Evolutionary conservation across 2,113 vertebrate genomes (phyloP).

Genomic region (Myrmecobius fasciatus): DNA sequence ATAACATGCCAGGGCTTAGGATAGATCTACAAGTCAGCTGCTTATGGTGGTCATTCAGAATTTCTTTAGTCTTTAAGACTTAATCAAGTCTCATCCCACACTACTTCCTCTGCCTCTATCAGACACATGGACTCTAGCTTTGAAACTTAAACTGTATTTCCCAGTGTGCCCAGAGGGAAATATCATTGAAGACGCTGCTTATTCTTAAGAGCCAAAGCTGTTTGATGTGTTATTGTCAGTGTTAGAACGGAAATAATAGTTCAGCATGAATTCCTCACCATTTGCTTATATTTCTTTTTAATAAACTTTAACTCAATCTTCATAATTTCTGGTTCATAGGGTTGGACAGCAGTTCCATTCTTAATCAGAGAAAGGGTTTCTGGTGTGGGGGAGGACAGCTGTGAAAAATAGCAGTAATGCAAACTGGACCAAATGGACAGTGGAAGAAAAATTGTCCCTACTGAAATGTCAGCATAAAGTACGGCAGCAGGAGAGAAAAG

Average conservation of each 20-base stretch:
- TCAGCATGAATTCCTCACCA: fast-evolving
- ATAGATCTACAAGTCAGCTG: fast-evolving
- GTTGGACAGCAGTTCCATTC: fast-evolving
- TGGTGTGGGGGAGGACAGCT: background rate
- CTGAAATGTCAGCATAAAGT: background rate
- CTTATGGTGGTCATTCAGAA: background rate
- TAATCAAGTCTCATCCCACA: fast-evolving
- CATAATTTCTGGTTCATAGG: background rate
- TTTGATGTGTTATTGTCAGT: fast-evolving
- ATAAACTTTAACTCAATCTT: background rate
- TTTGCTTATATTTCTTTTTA: background rate
- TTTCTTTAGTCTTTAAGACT: fast-evolving
- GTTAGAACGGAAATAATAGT: background rate
- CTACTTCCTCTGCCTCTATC: fast-evolving
- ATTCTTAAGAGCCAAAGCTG: fast-evolving
- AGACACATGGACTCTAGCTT: background rate
- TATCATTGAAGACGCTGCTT: background rate
- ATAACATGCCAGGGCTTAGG: background rate
- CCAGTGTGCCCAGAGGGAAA: fast-evolving
- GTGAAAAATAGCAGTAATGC: fast-evolving
- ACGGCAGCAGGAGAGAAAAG: background rate
- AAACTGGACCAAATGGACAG: background rate
- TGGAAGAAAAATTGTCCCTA: background rate
- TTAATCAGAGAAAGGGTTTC: background rate
- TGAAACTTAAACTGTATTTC: fast-evolving